Percentiles rank a stretch among this genome's conserved stretches.
Evolutionary conservation across 2,888 invertebrate genomes (phyloP).

Genomic region (Alentia gelatinosa): DNA sequence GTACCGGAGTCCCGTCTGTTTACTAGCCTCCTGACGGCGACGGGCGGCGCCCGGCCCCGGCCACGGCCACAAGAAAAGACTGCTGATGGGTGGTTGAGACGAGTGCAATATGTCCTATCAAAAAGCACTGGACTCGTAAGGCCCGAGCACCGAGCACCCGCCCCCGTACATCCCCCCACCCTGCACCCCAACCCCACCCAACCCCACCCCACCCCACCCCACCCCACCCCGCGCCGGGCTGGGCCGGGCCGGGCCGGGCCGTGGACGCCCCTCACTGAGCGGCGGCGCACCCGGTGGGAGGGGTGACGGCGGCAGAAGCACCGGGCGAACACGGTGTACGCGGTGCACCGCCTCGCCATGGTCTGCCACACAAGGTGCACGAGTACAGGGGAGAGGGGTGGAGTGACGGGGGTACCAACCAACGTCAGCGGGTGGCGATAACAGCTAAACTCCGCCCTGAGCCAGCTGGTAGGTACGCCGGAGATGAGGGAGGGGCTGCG

Average conservation of each 20-base stretch:
- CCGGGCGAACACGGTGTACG: background rate
- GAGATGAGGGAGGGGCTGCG: background rate
- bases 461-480: background rate
- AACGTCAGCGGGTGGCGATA: background rate
- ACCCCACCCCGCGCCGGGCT: background rate
- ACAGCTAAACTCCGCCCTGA: background rate
- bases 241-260: background rate
- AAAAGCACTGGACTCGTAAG: slow-evolving; percentile 42
- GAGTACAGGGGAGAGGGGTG: background rate
- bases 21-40: background rate
- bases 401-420: background rate
- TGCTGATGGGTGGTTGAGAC: slow-evolving; percentile 10
- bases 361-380: background rate
- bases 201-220: background rate
- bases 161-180: background rate
- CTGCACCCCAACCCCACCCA: background rate
- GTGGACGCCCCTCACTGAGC: background rate
- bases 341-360: background rate
- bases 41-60: background rate
- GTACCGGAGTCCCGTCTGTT: slow-evolving; percentile 15
- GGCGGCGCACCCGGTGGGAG: background rate
- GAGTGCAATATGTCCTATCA: slow-evolving; percentile 40
- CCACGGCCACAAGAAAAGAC: background rate
- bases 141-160: background rate
- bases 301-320: background rate